phyloP scores from a whole-genome alignment of 2,113 vertebrate genomes.

The Petromus typicus region DNA sequence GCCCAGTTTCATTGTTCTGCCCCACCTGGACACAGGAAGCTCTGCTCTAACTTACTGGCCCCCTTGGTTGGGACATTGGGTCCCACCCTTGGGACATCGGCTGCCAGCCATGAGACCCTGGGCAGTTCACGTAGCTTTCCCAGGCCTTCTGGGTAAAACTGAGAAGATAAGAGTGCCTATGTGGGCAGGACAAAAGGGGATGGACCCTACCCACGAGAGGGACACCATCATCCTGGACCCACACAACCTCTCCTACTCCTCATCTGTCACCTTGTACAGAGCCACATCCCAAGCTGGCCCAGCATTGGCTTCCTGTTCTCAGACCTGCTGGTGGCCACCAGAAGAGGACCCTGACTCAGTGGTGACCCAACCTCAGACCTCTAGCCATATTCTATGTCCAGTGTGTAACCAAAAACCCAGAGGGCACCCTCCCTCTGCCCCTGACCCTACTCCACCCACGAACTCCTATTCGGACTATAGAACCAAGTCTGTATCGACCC shows the following conservation, averaged over 20 bases:
- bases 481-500: neutral
- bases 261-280: no score
- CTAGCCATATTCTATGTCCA: neutral
- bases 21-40: neutral
- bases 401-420: no score
- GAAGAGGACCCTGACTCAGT: no score
- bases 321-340: neutral
- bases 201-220: neutral
- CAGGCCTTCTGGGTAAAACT: neutral
- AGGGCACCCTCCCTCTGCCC: neutral
- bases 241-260: neutral
- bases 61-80: neutral
- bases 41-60: neutral
- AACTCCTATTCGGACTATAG: neutral
- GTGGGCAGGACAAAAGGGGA: neutral
- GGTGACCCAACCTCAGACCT: no score
- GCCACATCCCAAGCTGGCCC: neutral
- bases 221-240: neutral
- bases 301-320: neutral
- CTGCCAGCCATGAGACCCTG: neutral
- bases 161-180: neutral
- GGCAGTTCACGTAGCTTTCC: neutral
- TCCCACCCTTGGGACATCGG: neutral
- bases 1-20: neutral
- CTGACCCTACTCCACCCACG: fast-evolving